Evolutionary conservation across 1,140 invertebrate species (phyloP), one percentile per base, ranked within the genome.

Genomic region (Drosophila truncata): DNA sequence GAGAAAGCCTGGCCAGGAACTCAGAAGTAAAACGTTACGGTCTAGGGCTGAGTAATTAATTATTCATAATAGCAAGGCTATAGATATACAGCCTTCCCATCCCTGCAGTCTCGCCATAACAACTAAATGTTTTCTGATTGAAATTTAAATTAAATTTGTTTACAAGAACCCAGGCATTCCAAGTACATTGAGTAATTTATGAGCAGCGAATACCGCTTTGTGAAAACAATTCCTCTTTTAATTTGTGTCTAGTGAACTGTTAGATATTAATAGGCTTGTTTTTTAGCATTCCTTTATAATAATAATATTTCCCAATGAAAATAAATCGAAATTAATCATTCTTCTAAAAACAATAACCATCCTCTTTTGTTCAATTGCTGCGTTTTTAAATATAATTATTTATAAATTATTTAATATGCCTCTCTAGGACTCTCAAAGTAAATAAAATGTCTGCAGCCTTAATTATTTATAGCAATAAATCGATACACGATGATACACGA

Each of bases 31-130:
- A 90, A 82, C 60, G 74, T 78, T 70, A 70, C 66, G 65, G 49
- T 77, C 58, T 49, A 49, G 49, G 52, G 57, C 62, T 57, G 65
- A 61, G 66, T 84, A 88, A 88, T 88, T 90, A 88, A 90, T 88
- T 88, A 85, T 90, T 78, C 85, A 88, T 87, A 88, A 84, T 80
- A 80, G 50, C 61, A 59, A 47, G 42, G 37, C 71, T 63, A 71
- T 65, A 72, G 42, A 72, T 61, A 71, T 49, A 50, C 52, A 61
- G 7, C 29, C 50, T 25, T 16, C n/a, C 20, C 73, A 44, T 46
- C 58, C 71, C 18, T 44, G 14, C 50, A 33, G 39, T 55, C 31
- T 42, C 16, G n/a, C 58, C 37, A 58, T 49, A 60, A 59, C 65
- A 59, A 75, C 57, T 42, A 63, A 71, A 65, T 69, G 60, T 63